Conservation (phyloP, 2,888 invertebrate genomes). For the Drosophila gaucha region DNA sequence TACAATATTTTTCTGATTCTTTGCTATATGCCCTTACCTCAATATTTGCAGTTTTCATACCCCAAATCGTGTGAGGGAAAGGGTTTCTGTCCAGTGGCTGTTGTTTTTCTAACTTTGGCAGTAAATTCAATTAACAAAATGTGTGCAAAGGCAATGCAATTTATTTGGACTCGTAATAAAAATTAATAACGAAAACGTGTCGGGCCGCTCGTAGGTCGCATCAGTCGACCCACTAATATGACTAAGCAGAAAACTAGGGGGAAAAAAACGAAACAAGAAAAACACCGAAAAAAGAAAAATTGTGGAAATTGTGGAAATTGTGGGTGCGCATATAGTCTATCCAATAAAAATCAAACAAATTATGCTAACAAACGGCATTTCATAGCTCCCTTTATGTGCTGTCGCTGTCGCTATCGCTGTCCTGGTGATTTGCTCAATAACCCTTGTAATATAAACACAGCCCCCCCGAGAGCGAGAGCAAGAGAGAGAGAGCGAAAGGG, state of each 20-base stretch:
- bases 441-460: conserved; percentile 82
- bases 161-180: conserved; percentile 78
- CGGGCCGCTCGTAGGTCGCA: conserved; percentile 46
- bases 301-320: conserved; percentile 12
- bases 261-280: conserved; percentile 28
- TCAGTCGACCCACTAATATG: conserved; percentile 68
- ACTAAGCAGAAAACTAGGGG: conserved; percentile 79
- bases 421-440: conserved; percentile 83
- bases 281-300: conserved; percentile 13
- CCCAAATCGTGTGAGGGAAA: no score
- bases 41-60: no score
- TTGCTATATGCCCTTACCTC: no score
- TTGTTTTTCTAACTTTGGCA: neutral
- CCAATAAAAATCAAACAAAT: conserved; percentile 82
- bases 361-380: conserved; percentile 82
- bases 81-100: conserved; percentile 1
- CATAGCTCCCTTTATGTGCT: conserved; percentile 55
- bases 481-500: neutral
- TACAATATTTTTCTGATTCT: no score
- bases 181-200: conserved; percentile 83
- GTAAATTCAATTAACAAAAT: conserved; percentile 73
- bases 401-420: conserved; percentile 41
- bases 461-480: neutral
- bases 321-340: conserved; percentile 61
- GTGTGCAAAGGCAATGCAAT: conserved; percentile 65